Percentiles rank a stretch among this genome's conserved stretches.
These are phyloP conservation scores for Bubo blakistoni DNA, from an alignment of 2,113 vertebrate species.

Conservation along the genomic window DNA sequence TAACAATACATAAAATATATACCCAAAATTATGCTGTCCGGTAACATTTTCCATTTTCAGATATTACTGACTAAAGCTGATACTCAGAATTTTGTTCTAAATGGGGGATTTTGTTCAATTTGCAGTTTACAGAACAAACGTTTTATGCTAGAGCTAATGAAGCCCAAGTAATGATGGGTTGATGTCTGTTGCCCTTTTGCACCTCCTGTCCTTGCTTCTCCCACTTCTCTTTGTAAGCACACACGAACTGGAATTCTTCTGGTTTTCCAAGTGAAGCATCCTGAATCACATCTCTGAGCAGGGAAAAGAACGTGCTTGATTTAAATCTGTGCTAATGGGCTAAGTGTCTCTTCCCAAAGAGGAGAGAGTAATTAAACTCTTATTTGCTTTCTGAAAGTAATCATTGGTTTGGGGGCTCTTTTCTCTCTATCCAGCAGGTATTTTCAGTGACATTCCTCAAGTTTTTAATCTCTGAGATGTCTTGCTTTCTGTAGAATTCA, in stretches of 20 bases:
- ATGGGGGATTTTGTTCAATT: background rate
- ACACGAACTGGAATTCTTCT: background rate
- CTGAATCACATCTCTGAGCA: background rate
- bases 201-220: conserved; percentile 2
- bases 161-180: background rate
- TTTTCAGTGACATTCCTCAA: background rate
- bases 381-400: background rate
- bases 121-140: conserved; percentile 8
- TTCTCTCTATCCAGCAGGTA: background rate
- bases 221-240: background rate
- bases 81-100: background rate
- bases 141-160: background rate
- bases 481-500: background rate
- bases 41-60: background rate
- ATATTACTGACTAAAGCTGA: background rate
- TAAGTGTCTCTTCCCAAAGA: background rate
- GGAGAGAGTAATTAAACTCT: background rate
- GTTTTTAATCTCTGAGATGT: background rate
- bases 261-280: background rate
- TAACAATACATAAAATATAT: background rate
- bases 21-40: accelerated
- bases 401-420: background rate
- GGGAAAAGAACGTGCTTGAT: background rate
- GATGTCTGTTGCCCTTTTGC: background rate
- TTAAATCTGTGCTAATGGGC: background rate